Conservation (phyloP, 23 tunicate species). For the Ascidia mentula region DNA sequence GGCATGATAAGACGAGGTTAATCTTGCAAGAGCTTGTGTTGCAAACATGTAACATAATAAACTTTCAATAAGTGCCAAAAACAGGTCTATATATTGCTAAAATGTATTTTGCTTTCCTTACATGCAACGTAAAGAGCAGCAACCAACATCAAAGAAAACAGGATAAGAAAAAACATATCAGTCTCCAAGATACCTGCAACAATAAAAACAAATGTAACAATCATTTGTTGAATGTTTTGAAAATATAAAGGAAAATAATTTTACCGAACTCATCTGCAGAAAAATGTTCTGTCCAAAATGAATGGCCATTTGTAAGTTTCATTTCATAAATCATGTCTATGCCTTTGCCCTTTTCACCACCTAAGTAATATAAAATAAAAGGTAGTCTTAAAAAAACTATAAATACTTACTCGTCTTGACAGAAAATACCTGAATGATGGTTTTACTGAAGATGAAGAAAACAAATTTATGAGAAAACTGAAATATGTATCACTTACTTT, state of each 20-base stretch:
- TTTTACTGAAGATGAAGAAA: too few relatives aligned
- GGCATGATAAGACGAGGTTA: too few relatives aligned
- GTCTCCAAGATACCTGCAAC: slow-evolving; percentile 65
- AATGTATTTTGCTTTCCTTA: neutral
- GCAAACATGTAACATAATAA: too few relatives aligned
- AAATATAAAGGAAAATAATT: too few relatives aligned
- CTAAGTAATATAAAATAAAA: slow-evolving; percentile 5
- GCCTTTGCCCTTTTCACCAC: slow-evolving; percentile 31
- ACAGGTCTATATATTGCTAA: neutral
- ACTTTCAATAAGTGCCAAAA: too few relatives aligned
- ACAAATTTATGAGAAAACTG: too few relatives aligned
- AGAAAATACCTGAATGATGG: too few relatives aligned
- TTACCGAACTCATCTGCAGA: slow-evolving; percentile 94
- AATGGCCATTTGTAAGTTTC: slow-evolving; percentile 83
- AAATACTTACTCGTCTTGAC: too few relatives aligned
- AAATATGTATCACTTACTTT: slow-evolving; percentile 45
- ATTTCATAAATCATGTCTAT: slow-evolving; percentile 62
- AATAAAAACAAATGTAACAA: neutral
- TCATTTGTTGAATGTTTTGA: too few relatives aligned
- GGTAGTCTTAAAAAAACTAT: too few relatives aligned
- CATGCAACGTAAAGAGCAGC: slow-evolving; percentile 54
- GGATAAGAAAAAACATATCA: slow-evolving; percentile 47
- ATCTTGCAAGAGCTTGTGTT: too few relatives aligned
- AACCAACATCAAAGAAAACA: slow-evolving; percentile 44
- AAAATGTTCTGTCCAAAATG: slow-evolving; percentile 86